These are phyloP conservation scores for Brenthis daphne DNA, from an alignment of 2,888 invertebrate species.

Conservation along the genomic window DNA sequence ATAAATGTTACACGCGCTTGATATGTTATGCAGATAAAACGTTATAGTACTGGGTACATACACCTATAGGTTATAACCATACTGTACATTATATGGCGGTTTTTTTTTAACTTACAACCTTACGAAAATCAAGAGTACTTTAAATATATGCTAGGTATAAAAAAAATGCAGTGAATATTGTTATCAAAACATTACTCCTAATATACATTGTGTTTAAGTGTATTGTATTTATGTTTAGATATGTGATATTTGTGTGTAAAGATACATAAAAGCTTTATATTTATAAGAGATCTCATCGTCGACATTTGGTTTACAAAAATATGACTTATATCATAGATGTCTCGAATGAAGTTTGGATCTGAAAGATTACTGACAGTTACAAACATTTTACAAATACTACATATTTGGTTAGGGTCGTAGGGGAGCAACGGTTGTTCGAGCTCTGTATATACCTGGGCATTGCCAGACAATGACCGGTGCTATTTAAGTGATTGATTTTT, in stretches of 20 bases:
- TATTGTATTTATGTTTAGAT: conserved; percentile 72
- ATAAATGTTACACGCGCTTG: conserved; percentile 72
- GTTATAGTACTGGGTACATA: conserved; percentile 75
- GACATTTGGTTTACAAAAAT: conserved; percentile 72
- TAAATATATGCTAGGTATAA: conserved; percentile 71
- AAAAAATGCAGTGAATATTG: conserved; percentile 78
- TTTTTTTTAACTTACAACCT: conserved; percentile 64
- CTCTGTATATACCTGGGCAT: conserved; percentile 42
- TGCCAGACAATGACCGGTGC: conserved; percentile 55
- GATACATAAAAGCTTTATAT: conserved; percentile 65
- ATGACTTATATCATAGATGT: conserved; percentile 62
- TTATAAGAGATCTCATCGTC: conserved; percentile 56
- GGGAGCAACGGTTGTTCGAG: conserved; percentile 41
- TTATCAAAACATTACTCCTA: conserved; percentile 79
- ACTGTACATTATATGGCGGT: conserved; percentile 72
- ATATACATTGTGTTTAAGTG: conserved; percentile 68
- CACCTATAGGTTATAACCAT: conserved; percentile 60
- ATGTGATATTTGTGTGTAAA: conserved; percentile 76
- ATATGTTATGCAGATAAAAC: conserved; percentile 77
- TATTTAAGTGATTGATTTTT: conserved; percentile 40
- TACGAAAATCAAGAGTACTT: conserved; percentile 62
- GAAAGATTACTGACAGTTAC: conserved; percentile 55
- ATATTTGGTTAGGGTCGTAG: conserved; percentile 53
- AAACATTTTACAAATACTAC: conserved; percentile 51
- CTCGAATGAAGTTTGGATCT: conserved; percentile 51